Evolutionary conservation across 1,140 invertebrate genomes (phyloP), one percentile per base, ranked within the genome.

Genomic region (Ephestia elutella): DNA sequence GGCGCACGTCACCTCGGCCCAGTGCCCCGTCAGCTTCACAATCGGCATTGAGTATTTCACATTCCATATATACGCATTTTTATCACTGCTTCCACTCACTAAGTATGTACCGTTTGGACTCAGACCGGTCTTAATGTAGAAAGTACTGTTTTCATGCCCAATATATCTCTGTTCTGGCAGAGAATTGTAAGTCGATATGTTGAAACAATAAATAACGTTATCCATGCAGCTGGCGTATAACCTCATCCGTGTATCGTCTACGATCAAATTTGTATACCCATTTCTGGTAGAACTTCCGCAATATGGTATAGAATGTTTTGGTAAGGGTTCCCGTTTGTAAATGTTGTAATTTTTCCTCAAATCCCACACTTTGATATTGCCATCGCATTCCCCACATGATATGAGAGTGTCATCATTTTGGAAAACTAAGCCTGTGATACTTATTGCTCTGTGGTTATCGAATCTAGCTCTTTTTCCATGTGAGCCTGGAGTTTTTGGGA

Each of bases 191-290:
- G 93, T 92, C 0, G 92, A 90, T 50, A 96, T 87, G 76, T 97
- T 95, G 75, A 94, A 97, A 69, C 93, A 92, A 78, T 97, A 97
- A 49, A 98, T 95, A 20, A 92, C 91, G 73, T 94, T 93, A 81
- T 97, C 95, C 90, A 95, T 94, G 80, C 95, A 96, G 79, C 93
- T 96, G 3, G 94, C 95, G 89, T 95, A 98, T 0, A 97, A 81
- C n/a, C 90, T 91, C 5, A 92, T 87, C 49, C 91, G 82, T 4
- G 91, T 86, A 8, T 92, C 92, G 78, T 96, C 94, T 57, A 96
- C 89, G 13, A 93, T 87, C 0, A 97, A 80, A 68, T 94, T 95
- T 5, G 95, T 95, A 79, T 94, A 96, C 0, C 95, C 96, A 63
- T 92, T 92, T 56, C 89, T 90, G 0, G 91, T 92, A 44, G 91